Conservation (phyloP, 92 coral and sea anemone genomes). For the Micromussa lordhowensis region DNA sequence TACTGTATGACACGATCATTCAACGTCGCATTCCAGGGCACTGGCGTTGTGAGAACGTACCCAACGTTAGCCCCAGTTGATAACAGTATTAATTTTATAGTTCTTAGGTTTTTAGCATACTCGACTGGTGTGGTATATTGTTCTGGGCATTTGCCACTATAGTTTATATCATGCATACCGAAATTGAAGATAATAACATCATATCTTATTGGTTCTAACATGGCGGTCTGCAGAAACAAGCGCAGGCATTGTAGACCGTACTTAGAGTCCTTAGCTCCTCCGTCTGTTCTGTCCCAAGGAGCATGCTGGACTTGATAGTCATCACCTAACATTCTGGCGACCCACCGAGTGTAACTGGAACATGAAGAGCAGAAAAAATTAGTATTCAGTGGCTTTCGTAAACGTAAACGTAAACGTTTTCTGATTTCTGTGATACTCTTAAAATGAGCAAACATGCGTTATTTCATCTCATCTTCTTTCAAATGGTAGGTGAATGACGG, state of each 20-base stretch:
- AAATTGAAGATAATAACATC: constrained; percentile 87
- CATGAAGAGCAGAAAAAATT: not conserved
- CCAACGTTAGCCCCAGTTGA: constrained; percentile 64
- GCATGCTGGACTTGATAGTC: constrained; percentile 80
- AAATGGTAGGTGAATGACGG: no score
- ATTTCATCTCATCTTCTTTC: no score
- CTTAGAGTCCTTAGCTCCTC: constrained; percentile 91
- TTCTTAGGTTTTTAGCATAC: constrained; percentile 56
- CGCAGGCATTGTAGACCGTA: constrained; percentile 75
- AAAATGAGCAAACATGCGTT: no score
- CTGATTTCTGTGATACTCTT: no score
- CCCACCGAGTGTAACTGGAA: constrained; percentile 66
- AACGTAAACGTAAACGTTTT: no score
- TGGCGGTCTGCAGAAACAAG: constrained; percentile 63
- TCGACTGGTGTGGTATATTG: constrained; percentile 64
- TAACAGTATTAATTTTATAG: constrained; percentile 47
- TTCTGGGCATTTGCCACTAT: constrained; percentile 51
- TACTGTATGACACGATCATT: constrained; percentile 63
- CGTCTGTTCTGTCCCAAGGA: constrained; percentile 83
- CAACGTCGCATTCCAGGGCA: constrained; percentile 56
- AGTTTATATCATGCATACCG: constrained; percentile 85
- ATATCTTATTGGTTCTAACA: constrained; percentile 41
- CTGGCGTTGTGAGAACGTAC: constrained; percentile 77
- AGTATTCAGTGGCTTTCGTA: not conserved
- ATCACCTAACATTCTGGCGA: constrained; percentile 45